Evolutionary conservation across 1,140 invertebrate species (phyloP).

Genomic region (Zaprionus ornatus): DNA sequence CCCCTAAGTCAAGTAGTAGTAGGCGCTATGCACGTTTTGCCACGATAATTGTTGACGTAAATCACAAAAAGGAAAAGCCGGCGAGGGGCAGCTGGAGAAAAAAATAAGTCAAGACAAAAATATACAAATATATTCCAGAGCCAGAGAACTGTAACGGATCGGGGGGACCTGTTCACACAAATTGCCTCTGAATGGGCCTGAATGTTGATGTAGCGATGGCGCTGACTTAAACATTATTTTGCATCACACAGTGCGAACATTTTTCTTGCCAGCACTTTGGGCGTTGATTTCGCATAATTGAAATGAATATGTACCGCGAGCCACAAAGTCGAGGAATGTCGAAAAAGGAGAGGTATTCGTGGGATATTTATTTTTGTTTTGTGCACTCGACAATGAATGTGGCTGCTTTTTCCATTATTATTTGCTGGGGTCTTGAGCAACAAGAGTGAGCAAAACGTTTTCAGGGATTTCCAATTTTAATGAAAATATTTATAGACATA

Average conservation of each 20-base stretch:
- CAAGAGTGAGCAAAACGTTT: background rate
- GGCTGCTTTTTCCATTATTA: conserved; percentile 3
- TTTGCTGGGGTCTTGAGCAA: background rate
- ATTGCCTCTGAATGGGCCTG: conserved; percentile 28
- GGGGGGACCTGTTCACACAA: conserved; percentile 51
- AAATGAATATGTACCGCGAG: conserved; percentile 52
- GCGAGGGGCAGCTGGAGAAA: conserved; percentile 1
- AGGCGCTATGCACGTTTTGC: conserved; percentile 47
- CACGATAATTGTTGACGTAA: conserved; percentile 72
- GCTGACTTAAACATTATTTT: conserved; percentile 33
- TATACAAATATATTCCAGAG: conserved; percentile 9
- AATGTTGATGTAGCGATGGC: conserved; percentile 42
- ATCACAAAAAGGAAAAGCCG: conserved; percentile 48
- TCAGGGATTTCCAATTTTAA: conserved; percentile 54
- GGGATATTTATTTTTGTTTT: conserved; percentile 54
- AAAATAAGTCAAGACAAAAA: conserved; percentile 7
- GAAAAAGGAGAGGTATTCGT: background rate
- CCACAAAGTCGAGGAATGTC: background rate
- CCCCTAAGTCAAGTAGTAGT: conserved; percentile 42
- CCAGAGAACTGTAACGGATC: background rate
- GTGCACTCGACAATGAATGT: conserved; percentile 15
- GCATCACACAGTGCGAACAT: conserved; percentile 34
- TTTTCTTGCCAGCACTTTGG: conserved; percentile 42
- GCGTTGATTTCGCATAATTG: conserved; percentile 50
- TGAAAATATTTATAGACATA: conserved; percentile 34